Conservation (phyloP, 2,888 invertebrate species). For the Temnothorax ravouxi region DNA sequence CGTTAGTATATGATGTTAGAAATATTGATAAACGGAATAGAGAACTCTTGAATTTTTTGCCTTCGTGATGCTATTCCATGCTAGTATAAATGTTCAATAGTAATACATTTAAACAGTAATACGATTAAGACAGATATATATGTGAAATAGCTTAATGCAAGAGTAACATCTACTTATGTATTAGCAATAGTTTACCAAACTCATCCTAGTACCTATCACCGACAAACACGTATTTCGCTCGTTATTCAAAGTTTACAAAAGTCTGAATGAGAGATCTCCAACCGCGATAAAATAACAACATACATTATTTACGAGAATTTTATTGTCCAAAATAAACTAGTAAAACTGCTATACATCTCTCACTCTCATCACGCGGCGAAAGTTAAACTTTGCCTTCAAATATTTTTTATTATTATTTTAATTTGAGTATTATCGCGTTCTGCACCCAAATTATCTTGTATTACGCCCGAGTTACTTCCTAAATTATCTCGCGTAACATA, state of each 20-base stretch:
- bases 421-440: slow-evolving; percentile 40
- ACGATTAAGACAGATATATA: not conserved
- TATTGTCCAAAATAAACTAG: slow-evolving; percentile 35
- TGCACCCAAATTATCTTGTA: slow-evolving; percentile 48
- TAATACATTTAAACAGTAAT: not conserved
- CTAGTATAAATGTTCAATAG: slow-evolving; percentile 5
- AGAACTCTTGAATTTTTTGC: not conserved
- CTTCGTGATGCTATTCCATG: not conserved
- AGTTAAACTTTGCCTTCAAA: slow-evolving; percentile 36
- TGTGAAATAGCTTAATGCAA: not conserved
- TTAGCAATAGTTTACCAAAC: slow-evolving; percentile 15
- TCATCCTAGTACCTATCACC: not conserved
- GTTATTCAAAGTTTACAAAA: slow-evolving; percentile 47
- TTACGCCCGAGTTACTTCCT: slow-evolving; percentile 47
- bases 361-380: not conserved
- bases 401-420: slow-evolving; percentile 56
- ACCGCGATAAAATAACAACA: slow-evolving; percentile 47
- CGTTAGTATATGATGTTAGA: not conserved
- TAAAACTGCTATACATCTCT: slow-evolving; percentile 17
- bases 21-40: not conserved
- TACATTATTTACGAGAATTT: slow-evolving; percentile 42
- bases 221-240: slow-evolving; percentile 24
- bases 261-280: slow-evolving; percentile 48
- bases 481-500: slow-evolving; percentile 43
- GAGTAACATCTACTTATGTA: not conserved